Conservation (phyloP, 2,888 invertebrate genomes). For the Harpalus rubripes region DNA sequence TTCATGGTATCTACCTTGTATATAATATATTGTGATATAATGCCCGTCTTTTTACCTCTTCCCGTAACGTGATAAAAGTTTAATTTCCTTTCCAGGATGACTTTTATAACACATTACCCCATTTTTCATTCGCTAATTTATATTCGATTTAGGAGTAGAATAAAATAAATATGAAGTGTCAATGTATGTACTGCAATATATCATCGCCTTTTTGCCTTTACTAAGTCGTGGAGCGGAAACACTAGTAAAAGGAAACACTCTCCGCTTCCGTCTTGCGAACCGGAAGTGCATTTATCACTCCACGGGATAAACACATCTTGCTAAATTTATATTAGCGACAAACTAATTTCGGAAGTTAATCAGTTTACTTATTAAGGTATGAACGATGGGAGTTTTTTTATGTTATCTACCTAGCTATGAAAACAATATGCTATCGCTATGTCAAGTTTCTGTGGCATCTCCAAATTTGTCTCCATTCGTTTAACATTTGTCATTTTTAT, state of each 20-base stretch:
- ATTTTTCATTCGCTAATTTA: not conserved
- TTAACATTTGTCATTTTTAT: too few species aligned
- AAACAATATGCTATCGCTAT: too few species aligned
- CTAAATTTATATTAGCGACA: too few species aligned
- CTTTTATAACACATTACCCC: slow-evolving; percentile 12
- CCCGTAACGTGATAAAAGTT: not conserved
- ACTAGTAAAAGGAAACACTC: slow-evolving; percentile 14
- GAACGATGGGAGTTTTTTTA: too few species aligned
- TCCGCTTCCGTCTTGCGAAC: slow-evolving; percentile 2
- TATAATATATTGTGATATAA: not conserved
- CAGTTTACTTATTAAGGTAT: too few species aligned
- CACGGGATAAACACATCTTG: not conserved
- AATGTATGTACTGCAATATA: not conserved
- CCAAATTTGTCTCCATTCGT: too few species aligned
- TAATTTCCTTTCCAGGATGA: slow-evolving; percentile 29
- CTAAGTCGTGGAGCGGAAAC: not conserved
- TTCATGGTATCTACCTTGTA: not conserved
- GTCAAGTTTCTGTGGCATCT: too few species aligned
- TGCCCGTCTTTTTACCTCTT: not conserved
- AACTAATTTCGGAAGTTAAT: too few species aligned
- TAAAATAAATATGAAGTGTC: slow-evolving; percentile 6
- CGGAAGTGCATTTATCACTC: slow-evolving; percentile 26
- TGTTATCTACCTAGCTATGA: too few species aligned
- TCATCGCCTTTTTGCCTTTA: not conserved
- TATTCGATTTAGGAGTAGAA: not conserved